A percentile compares a stretch with the other conserved stretches of the same genome.
phyloP scores from a whole-genome alignment of 2,888 invertebrate species.

The Troides helena region DNA sequence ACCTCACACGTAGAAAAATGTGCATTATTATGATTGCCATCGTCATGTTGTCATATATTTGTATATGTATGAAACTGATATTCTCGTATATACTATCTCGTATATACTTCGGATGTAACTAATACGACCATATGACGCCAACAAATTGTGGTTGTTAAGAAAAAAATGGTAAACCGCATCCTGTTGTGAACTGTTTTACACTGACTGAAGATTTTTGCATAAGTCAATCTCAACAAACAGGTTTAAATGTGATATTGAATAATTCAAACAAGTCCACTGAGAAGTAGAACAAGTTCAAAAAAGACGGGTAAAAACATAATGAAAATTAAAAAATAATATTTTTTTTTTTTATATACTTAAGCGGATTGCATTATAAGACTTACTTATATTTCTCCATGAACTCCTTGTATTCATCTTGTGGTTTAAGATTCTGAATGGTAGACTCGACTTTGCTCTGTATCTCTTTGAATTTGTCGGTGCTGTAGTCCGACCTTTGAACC shows the following conservation, averaged over 20 bases:
- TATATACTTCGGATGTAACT: background rate
- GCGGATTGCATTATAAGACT: conserved; percentile 41
- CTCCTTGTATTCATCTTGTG: conserved; percentile 92
- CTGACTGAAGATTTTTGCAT: background rate
- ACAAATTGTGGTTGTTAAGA: conserved; percentile 11
- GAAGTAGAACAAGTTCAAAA: background rate
- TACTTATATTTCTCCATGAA: conserved; percentile 94
- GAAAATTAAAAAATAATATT: too few species aligned
- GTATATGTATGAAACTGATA: background rate
- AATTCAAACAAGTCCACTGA: background rate
- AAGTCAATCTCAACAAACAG: background rate
- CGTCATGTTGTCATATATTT: background rate
- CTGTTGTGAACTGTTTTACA: conserved; percentile 2
- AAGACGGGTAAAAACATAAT: background rate
- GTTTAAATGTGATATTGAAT: background rate
- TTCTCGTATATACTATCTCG: background rate
- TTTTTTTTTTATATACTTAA: too few species aligned
- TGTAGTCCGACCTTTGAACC: conserved; percentile 88
- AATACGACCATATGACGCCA: conserved; percentile 1
- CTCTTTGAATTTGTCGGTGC: conserved; percentile 89
- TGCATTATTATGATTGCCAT: too few species aligned
- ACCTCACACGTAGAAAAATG: too few species aligned
- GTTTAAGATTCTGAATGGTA: conserved; percentile 88
- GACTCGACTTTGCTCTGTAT: conserved; percentile 88
- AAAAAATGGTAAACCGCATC: conserved; percentile 12